These are phyloP conservation scores for Holocentrus rufus DNA, from an alignment of 2,797 vertebrate genomes.

Conservation along the genomic window DNA sequence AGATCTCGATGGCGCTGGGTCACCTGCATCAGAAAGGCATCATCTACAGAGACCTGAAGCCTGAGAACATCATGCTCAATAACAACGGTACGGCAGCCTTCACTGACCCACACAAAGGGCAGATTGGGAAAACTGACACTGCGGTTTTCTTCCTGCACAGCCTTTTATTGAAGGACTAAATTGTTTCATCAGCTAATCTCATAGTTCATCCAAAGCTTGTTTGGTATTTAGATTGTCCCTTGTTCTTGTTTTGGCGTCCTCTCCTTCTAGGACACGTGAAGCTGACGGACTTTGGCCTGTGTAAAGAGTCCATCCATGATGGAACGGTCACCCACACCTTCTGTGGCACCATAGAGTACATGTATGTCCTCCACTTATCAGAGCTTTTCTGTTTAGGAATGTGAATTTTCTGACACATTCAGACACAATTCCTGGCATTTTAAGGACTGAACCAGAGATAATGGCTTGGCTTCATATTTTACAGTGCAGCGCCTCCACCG, in stretches of 20 bases:
- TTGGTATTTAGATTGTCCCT: neutral
- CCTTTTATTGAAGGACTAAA: neutral
- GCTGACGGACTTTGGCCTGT: slow-evolving; percentile 94
- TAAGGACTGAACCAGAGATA: neutral
- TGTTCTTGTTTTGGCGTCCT: neutral
- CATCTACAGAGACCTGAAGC: slow-evolving; percentile 98
- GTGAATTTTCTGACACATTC: neutral
- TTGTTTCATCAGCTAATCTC: neutral
- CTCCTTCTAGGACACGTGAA: slow-evolving; percentile 90
- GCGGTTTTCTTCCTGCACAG: neutral
- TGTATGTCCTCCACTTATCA: slow-evolving; percentile 73
- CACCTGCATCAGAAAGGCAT: slow-evolving; percentile 99
- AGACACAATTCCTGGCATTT: neutral
- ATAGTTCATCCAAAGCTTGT: slow-evolving; percentile 6
- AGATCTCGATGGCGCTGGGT: slow-evolving; percentile 98
- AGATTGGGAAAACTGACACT: neutral
- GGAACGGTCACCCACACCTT: slow-evolving; percentile 98
- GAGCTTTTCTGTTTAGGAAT: neutral
- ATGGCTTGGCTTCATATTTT: neutral
- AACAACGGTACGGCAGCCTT: slow-evolving; percentile 86
- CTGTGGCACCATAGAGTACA: slow-evolving; percentile 99
- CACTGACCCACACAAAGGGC: slow-evolving; percentile 8
- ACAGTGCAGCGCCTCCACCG: neutral
- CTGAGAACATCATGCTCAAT: slow-evolving; percentile 99
- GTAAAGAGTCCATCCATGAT: slow-evolving; percentile 98